Percentiles rank a stretch among this genome's conserved stretches.
These are phyloP conservation scores for Drosophila parvula DNA, from an alignment of 1,140 invertebrate species.

Conservation along the genomic window DNA sequence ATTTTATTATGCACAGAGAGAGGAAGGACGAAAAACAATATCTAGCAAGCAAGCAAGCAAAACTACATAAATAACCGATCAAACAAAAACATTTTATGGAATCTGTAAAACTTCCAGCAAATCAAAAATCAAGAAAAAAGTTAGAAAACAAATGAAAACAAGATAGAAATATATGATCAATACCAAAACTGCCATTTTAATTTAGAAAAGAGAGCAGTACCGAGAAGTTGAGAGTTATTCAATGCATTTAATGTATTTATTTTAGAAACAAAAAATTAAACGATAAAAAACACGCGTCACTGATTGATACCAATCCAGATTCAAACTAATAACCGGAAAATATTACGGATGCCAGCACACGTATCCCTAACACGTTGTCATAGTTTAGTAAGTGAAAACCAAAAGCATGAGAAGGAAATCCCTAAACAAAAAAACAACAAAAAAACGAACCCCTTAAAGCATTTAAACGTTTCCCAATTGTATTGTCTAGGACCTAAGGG, in stretches of 20 bases:
- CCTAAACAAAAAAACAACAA: not conserved
- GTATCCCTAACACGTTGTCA: constrained; percentile 71
- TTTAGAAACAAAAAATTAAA: constrained; percentile 49
- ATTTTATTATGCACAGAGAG: constrained; percentile 44
- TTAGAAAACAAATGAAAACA: constrained; percentile 5
- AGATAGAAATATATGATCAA: constrained; percentile 36
- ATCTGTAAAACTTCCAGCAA: constrained; percentile 40
- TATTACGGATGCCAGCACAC: constrained; percentile 22
- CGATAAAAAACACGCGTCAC: constrained; percentile 17
- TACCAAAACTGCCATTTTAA: constrained; percentile 77
- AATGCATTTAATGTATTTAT: constrained; percentile 72
- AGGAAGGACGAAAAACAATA: constrained; percentile 16
- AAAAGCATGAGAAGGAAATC: constrained; percentile 21
- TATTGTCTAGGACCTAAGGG: constrained; percentile 53
- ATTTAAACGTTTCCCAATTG: constrained; percentile 68
- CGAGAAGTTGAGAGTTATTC: constrained; percentile 35
- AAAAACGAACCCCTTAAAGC: constrained; percentile 34
- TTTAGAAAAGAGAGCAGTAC: constrained; percentile 59
- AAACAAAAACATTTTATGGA: constrained; percentile 26
- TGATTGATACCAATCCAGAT: constrained; percentile 17
- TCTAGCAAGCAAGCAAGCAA: constrained; percentile 23
- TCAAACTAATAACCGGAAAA: constrained; percentile 19
- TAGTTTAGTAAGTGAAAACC: constrained; percentile 67
- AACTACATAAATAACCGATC: constrained; percentile 41
- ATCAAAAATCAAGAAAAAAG: constrained; percentile 36